These are phyloP conservation scores for Coreoperca whiteheadi DNA, from an alignment of 2,113 vertebrate genomes.

Conservation along the genomic window DNA sequence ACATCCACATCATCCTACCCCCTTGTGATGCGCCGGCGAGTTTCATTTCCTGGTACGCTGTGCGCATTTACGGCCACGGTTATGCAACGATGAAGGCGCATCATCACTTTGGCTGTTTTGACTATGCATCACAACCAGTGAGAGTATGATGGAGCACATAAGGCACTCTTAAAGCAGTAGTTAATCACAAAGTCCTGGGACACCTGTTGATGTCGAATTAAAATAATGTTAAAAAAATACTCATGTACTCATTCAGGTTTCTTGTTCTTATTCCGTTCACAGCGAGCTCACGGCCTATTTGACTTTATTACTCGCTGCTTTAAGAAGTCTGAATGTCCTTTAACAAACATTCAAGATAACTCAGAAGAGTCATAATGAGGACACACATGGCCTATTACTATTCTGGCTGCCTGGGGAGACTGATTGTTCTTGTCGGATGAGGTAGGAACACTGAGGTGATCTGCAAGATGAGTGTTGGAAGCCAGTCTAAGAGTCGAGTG, in stretches of 20 bases:
- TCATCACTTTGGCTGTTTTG: conserved; percentile 16
- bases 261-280: conserved; percentile 11
- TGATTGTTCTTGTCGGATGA: conserved; percentile 44
- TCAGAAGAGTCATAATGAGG: not conserved
- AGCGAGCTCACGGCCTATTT: not conserved
- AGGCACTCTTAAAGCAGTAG: not conserved
- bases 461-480: conserved; percentile 49
- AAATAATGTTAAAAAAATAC: not conserved
- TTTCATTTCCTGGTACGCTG: conserved; percentile 69
- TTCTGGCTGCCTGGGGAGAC: conserved; percentile 3
- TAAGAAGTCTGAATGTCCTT: not conserved
- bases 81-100: conserved; percentile 64
- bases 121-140: conserved; percentile 11
- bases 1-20: conserved; percentile 62
- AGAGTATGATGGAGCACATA: not conserved
- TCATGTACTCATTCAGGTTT: not conserved
- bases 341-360: conserved; percentile 19
- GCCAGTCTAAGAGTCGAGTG: conserved; percentile 52
- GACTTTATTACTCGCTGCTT: conserved; percentile 3
- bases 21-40: conserved; percentile 57
- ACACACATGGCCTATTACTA: not conserved
- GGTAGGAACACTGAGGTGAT: conserved; percentile 5
- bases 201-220: conserved; percentile 50
- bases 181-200: not conserved
- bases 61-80: conserved; percentile 67